phyloP scores from a whole-genome alignment of 1,140 invertebrate genomes.

The Drosophila teissieri region DNA sequence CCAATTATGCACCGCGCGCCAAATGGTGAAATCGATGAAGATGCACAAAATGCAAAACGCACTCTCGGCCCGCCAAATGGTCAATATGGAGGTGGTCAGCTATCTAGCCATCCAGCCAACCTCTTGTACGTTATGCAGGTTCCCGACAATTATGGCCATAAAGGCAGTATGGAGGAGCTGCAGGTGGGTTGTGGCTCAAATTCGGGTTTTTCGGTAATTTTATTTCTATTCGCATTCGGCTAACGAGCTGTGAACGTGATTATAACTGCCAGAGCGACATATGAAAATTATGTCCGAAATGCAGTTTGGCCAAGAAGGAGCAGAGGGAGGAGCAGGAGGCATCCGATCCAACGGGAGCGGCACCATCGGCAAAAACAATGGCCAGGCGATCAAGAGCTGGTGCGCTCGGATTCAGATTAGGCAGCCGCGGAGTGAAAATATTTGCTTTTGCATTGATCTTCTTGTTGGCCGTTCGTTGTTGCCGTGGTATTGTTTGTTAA shows the following conservation, averaged over 20 bases:
- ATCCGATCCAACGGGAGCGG: background rate
- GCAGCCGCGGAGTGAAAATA: conserved; percentile 71
- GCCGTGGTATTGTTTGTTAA: conserved; percentile 75
- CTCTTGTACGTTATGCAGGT: conserved; percentile 61
- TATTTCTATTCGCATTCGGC: conserved; percentile 64
- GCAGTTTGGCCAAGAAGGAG: conserved; percentile 61
- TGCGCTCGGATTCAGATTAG: conserved; percentile 48
- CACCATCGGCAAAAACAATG: conserved; percentile 62
- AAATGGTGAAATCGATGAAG: conserved; percentile 83
- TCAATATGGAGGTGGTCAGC: conserved; percentile 72
- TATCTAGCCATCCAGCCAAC: conserved; percentile 25
- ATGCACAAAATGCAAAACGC: conserved; percentile 81
- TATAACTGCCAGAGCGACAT: conserved; percentile 78
- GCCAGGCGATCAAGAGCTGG: conserved; percentile 48
- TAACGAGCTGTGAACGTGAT: conserved; percentile 82
- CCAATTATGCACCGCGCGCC: conserved; percentile 77
- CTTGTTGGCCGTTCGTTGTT: conserved; percentile 47
- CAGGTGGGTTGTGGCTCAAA: conserved; percentile 64
- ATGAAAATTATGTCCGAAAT: conserved; percentile 81
- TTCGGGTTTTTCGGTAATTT: conserved; percentile 48
- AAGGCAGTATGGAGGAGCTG: conserved; percentile 53
- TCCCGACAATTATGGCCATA: conserved; percentile 75
- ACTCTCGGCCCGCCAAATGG: conserved; percentile 73
- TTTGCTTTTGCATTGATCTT: conserved; percentile 67
- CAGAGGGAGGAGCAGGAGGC: conserved; percentile 1